Base-by-base conservation (phyloP, 2,113 vertebrate species). In the Daphoenositta chrysoptera region DNA sequence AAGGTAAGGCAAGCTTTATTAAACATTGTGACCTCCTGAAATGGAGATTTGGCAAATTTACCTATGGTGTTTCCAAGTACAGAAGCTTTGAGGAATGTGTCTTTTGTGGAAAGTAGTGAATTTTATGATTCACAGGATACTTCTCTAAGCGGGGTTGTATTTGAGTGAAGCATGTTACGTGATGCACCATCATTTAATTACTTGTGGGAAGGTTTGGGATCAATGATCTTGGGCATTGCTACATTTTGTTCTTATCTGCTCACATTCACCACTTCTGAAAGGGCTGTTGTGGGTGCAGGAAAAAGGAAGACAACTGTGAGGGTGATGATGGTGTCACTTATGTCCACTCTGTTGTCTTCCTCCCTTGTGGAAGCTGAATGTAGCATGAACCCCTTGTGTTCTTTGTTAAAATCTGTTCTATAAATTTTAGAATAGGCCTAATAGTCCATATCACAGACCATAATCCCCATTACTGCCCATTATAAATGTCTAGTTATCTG, bases 401-500 rank as follows among this genome's bases (percentile, higher is more conserved):
- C 51, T 83, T 65, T 69, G 11, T 45, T 89, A 69, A 69, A 86
- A 58, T 33, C 51, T 71, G 17, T 53, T 76, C 66, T 23, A 33
- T 30, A 70, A 57, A 50, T 69, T 73, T 76, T 39, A 86, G 69
- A 88, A 58, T 53, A 61, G n/a, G 48, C 63, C 71, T 91, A 94
- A 88, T 37, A 80, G 39, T 78, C 45, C 66, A 53, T 85, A 82
- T 93, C 53, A 58, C 45, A 73, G 47, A 66, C 48, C 54, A 39
- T 78, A 91, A 94, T 87, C 63, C 50, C 51, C 51, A 79, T 90
- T 89, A 76, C 26, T 79, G 35, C 53, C 82, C 27, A 40, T 77
- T 95, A 75, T 75, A 79, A 87, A 73, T 77, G 37, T 87, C 15
- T 72, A 83, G 87, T 95, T 96, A 64, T 90, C 60, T 69, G 6